Evolutionary conservation across 2,113 vertebrate species (phyloP).

Genomic region (Pseudorasbora parva): DNA sequence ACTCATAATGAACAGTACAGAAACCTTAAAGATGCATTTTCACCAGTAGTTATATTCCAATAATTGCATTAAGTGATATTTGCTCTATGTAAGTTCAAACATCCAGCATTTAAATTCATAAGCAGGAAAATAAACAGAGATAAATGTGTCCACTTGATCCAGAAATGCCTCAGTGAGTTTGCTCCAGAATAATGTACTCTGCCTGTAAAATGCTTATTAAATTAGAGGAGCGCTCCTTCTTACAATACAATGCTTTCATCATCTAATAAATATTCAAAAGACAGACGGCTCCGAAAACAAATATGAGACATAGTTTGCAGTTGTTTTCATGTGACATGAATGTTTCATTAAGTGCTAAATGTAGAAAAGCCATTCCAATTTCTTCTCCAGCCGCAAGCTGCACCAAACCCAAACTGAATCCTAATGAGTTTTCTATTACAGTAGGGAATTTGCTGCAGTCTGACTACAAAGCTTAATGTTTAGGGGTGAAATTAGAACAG

Average conservation of each 20-base stretch:
- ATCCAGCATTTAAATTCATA: slow-evolving; percentile 64
- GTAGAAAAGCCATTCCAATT: slow-evolving; percentile 62
- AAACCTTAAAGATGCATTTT: slow-evolving; percentile 40
- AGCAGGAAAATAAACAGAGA: slow-evolving; percentile 61
- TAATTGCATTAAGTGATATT: slow-evolving; percentile 66
- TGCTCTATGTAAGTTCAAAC: slow-evolving; percentile 69
- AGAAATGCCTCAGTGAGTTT: slow-evolving; percentile 62
- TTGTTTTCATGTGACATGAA: slow-evolving; percentile 67
- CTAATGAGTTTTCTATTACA: slow-evolving; percentile 46
- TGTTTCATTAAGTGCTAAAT: slow-evolving; percentile 69
- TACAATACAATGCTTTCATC: slow-evolving; percentile 63
- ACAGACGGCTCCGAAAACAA: slow-evolving; percentile 62
- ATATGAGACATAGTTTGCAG: slow-evolving; percentile 60
- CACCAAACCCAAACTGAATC: slow-evolving; percentile 46
- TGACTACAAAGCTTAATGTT: slow-evolving; percentile 39
- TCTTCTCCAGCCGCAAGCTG: slow-evolving; percentile 40
- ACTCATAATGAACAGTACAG: slow-evolving; percentile 21
- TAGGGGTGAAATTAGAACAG: slow-evolving; percentile 35
- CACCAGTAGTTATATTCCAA: slow-evolving; percentile 53
- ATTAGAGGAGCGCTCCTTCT: slow-evolving; percentile 60
- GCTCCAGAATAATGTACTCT: slow-evolving; percentile 64
- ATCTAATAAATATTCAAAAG: slow-evolving; percentile 71
- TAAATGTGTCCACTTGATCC: slow-evolving; percentile 63
- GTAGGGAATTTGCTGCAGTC: slow-evolving; percentile 31
- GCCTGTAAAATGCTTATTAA: slow-evolving; percentile 68